Evolutionary conservation across 2,797 vertebrate genomes (phyloP).

Genomic region (Gambelia wislizenii): DNA sequence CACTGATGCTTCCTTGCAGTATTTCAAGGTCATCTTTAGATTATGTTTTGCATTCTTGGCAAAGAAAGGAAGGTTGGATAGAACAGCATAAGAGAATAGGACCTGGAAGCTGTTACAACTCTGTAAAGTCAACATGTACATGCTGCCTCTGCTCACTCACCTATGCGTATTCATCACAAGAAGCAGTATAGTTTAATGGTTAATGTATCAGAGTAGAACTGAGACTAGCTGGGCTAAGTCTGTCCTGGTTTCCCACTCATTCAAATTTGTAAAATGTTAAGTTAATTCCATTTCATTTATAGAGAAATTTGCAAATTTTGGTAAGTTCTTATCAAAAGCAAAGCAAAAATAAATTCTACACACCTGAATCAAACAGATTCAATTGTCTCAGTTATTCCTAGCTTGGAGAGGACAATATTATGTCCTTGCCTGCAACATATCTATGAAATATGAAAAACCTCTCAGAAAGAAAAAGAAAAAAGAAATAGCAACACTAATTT

Average conservation of each 20-base stretch:
- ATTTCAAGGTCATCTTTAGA: conserved; percentile 3
- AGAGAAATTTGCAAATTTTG: neutral
- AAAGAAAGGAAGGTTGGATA: neutral
- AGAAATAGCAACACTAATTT: no score
- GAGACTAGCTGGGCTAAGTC: neutral
- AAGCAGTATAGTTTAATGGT: neutral
- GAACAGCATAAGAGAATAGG: neutral
- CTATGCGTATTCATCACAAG: rapidly evolving
- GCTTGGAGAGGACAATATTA: neutral
- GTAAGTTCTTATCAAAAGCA: neutral
- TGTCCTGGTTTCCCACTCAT: no score
- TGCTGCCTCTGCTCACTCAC: rapidly evolving
- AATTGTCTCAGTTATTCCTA: neutral
- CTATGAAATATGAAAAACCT: no score
- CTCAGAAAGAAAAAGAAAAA: no score
- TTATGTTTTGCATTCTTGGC: neutral
- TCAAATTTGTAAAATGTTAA: neutral
- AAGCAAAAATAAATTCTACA: neutral
- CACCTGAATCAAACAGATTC: neutral
- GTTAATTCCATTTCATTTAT: neutral
- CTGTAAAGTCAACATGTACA: rapidly evolving
- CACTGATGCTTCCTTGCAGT: neutral
- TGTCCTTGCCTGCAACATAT: no score
- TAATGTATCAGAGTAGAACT: neutral
- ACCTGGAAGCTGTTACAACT: rapidly evolving